Conservation (phyloP, 2,888 invertebrate species). For the Serrognathus titanus region DNA sequence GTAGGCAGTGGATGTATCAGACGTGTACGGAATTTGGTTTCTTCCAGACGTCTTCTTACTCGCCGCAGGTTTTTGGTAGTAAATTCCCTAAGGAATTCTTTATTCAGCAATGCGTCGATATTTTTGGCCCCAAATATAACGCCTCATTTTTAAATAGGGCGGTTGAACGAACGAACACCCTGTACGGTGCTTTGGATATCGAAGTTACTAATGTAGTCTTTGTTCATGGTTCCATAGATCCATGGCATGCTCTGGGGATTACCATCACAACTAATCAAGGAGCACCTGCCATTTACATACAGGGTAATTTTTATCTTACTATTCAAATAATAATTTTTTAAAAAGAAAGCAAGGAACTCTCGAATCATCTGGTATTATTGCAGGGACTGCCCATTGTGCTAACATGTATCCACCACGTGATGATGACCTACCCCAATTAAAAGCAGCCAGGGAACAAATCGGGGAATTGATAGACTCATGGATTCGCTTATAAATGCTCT, state of each 20-base stretch:
- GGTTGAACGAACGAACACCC: constrained; percentile 69
- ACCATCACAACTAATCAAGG: constrained; percentile 54
- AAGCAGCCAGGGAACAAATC: constrained; percentile 65
- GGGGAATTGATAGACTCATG: constrained; percentile 57
- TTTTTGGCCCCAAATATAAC: constrained; percentile 75
- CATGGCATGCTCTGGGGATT: constrained; percentile 81
- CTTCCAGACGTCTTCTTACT: constrained; percentile 80
- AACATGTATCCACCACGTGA: constrained; percentile 81
- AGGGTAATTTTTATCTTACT: constrained; percentile 53
- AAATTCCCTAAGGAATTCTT: constrained; percentile 75
- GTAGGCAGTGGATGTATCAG: constrained; percentile 90
- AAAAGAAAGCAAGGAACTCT: too few species aligned
- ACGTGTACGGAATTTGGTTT: constrained; percentile 96
- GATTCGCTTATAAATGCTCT: constrained; percentile 43
- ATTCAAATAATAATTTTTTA: too few species aligned
- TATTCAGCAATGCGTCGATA: constrained; percentile 75
- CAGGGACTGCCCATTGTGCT: constrained; percentile 93
- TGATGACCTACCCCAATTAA: constrained; percentile 65
- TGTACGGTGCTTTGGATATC: constrained; percentile 74
- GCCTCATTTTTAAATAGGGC: constrained; percentile 58
- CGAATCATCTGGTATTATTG: constrained; percentile 15
- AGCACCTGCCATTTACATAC: constrained; percentile 70
- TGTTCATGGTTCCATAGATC: constrained; percentile 86
- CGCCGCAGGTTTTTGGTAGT: constrained; percentile 66
- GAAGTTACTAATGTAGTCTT: constrained; percentile 72